phyloP scores from a whole-genome alignment of 2,113 vertebrate species.

The Poicephalus meyeri region DNA sequence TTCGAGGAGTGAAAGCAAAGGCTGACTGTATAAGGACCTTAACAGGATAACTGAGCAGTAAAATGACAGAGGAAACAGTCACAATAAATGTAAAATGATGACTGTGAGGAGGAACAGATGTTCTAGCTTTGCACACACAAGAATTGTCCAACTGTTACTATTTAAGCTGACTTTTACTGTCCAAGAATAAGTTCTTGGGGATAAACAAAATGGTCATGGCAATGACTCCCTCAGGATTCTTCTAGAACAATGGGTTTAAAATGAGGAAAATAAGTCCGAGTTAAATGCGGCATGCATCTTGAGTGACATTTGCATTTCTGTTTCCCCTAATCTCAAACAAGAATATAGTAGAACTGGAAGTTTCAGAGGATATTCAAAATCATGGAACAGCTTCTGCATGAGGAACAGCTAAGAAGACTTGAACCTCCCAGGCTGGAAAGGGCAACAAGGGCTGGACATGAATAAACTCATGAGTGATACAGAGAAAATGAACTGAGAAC shows the following conservation, averaged over 20 bases:
- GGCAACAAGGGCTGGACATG: background rate
- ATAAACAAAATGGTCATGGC: background rate
- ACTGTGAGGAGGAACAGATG: background rate
- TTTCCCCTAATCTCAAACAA: background rate
- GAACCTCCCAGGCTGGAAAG: background rate
- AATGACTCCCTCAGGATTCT: background rate
- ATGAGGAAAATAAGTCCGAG: background rate
- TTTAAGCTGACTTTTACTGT: background rate
- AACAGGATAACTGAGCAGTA: background rate
- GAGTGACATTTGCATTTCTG: background rate
- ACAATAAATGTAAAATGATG: background rate
- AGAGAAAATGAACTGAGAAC: background rate
- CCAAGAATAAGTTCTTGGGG: background rate
- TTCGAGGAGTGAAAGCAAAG: background rate
- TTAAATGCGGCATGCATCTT: background rate
- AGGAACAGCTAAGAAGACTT: background rate
- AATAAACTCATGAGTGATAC: background rate
- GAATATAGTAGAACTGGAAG: background rate
- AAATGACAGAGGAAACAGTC: background rate
- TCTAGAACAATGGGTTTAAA: background rate
- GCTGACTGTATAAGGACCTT: background rate
- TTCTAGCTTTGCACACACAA: background rate
- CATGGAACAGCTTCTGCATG: background rate
- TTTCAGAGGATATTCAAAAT: background rate
- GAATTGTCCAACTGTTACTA: background rate